A percentile compares a stretch with the other conserved stretches of the same genome.
phyloP scores from a whole-genome alignment of 1,140 invertebrate genomes.

The Notospermus geniculatus region DNA sequence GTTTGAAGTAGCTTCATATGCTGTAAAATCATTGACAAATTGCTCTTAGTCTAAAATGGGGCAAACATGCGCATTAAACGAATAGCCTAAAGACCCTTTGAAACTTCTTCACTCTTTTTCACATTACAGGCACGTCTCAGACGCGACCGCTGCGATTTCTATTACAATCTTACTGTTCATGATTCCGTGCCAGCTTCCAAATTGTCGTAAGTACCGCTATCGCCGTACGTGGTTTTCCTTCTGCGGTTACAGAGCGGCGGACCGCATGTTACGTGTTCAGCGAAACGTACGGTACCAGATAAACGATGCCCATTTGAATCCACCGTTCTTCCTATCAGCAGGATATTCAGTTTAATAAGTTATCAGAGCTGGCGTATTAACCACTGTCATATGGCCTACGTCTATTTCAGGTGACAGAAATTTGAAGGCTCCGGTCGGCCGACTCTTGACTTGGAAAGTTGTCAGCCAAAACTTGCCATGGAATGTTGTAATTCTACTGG shows the following conservation, averaged over 20 bases:
- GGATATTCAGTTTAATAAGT: constrained; percentile 1
- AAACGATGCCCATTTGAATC: no score
- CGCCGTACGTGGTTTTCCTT: no score
- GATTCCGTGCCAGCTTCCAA: constrained; percentile 32
- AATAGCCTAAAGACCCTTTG: no score
- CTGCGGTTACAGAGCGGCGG: no score
- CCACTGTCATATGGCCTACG: not conserved
- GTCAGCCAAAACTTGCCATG: constrained; percentile 56
- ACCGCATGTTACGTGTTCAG: no score
- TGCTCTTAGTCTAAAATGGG: no score
- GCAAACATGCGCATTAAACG: no score
- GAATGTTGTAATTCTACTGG: constrained; percentile 60
- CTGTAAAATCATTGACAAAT: no score
- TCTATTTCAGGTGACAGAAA: constrained; percentile 6
- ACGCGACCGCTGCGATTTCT: constrained; percentile 43
- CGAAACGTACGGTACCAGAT: no score
- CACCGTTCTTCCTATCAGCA: no score
- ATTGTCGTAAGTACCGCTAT: constrained; percentile 21
- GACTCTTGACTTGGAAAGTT: constrained; percentile 51
- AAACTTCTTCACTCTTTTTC: not conserved
- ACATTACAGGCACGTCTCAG: constrained; percentile 53
- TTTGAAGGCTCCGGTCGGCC: constrained; percentile 16
- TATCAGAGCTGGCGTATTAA: not conserved
- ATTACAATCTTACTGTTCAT: constrained; percentile 40
- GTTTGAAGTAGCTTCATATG: no score